Evolutionary conservation across 2,888 invertebrate genomes (phyloP), one percentile per base, ranked within the genome.

Genomic region (Unio pictorum): DNA sequence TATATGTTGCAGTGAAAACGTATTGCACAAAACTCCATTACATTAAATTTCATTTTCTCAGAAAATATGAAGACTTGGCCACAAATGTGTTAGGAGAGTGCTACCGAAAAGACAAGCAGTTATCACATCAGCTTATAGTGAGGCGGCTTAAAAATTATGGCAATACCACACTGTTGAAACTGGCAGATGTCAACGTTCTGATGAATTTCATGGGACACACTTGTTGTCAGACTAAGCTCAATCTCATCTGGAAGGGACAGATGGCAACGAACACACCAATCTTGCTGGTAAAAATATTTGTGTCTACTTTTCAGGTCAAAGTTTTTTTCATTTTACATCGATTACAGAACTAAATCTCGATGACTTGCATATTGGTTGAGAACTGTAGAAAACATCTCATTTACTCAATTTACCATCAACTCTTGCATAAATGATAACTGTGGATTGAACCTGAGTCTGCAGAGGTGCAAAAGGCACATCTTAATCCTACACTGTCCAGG

Each of bases 171-270:
- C 74, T 87, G 30, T 82, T 90, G 34, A 73, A 77, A 6, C 67
- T 90, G 65, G 90, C 89, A 34, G 88, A 89, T 62, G 70, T 76
- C 7, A 83, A 82, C 45, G 80, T 83, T 18, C 75, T 86, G 71
- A 89, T 89, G 89, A 87, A 88, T 67, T 89, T 90, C 70, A 86
- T 89, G 81, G 87, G 85, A 54, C 89, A 89, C 67, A 85, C 88
- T 7, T 82, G 84, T 63, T 89, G 89, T 74, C 90, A 90, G 79
- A 88, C 89, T 3, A 88, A 88, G 73, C 84, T 90, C n/a, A 89
- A 88, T 67, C 75, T 78, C 60, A 88, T 89, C 67, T 90, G 90
- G 90, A 89, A 86, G 70, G 90, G 90, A 11, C 74, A 83, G 26
- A 88, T 90, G 87, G 87, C 86, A 1, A 80, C 86, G 28, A 86